Base-by-base conservation (phyloP, 2,888 invertebrate species). In the Lepidonotus clava region DNA sequence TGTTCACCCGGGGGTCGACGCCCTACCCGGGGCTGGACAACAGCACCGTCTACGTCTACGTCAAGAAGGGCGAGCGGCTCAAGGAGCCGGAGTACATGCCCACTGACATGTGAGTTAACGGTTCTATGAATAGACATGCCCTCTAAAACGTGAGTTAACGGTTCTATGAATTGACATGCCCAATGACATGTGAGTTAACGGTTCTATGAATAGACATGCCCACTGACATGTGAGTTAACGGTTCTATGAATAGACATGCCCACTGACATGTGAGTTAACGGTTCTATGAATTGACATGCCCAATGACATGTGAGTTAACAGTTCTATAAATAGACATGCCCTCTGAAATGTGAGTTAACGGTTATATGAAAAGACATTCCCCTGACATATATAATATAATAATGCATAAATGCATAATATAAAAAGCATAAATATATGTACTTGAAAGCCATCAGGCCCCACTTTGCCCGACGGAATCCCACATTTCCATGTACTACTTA, bases 11-110 rank as follows among this genome's bases (percentile, higher is more conserved):
- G 38, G 94, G 94, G 0, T 91, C 91, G 51, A 89, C 90, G 6
- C 94, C 94, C 0, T 94, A 94, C 87, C 92, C 93, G n/a, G 93
- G 93, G 80, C 91, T 93, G 5, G 91, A 92, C 84, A 91, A 92
- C 86, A 90, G 88, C 87, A 90, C 92, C 41, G 89, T 95, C 80
- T 90, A 92, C 32, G 89, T 90, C 0, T 93, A 91, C 89, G 87
- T 95, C 61, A 91, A 91, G 85, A 66, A 88, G 4, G 94, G 94
- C 5, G 90, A 93, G 77, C 90, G 94, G 24, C 92, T 95, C 87
- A 91, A 91, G 4, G 91, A 92, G 84, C 94, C 95, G 4, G 88
- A 89, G 36, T 88, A 86, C 38, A 85, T 90, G n/a, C 90, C 91
- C 14, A 88, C 90, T 14, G 88, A 90, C 61, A 46, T 91, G 91